These are phyloP conservation scores for Chelonia mydas DNA, from an alignment of 2,797 vertebrate species.

Conservation along the genomic window DNA sequence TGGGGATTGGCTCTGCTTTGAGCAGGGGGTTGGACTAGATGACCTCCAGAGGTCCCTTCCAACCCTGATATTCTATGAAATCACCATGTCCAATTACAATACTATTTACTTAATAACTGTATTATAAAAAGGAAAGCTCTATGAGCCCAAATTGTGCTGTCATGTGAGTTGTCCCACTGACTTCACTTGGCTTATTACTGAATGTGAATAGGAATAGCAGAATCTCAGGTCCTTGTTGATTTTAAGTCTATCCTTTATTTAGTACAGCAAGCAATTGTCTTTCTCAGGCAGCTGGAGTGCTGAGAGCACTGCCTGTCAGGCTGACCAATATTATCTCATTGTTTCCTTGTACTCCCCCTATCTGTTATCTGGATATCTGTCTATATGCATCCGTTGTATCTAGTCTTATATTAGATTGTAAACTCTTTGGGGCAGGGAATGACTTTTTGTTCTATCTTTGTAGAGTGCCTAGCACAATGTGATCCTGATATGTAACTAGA, in stretches of 20 bases:
- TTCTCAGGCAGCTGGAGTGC: not conserved
- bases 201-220: not conserved
- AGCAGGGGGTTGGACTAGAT: too few species aligned
- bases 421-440: not conserved
- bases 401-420: not conserved
- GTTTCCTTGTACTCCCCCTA: not conserved
- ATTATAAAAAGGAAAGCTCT: not conserved
- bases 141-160: not conserved
- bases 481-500: too few species aligned
- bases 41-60: too few species aligned
- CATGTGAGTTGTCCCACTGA: not conserved
- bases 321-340: not conserved
- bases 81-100: not conserved
- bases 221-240: not conserved
- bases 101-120: not conserved
- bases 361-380: not conserved
- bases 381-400: not conserved
- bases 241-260: not conserved
- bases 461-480: not conserved
- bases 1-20: too few species aligned
- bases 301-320: not conserved
- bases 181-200: rapidly evolving
- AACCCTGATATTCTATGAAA: not conserved
- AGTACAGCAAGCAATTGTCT: not conserved
- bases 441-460: not conserved